These are phyloP conservation scores for Sycon ciliatum DNA, from an alignment of 37 sponge, comb jelly and placozoan species.

Conservation along the genomic window DNA sequence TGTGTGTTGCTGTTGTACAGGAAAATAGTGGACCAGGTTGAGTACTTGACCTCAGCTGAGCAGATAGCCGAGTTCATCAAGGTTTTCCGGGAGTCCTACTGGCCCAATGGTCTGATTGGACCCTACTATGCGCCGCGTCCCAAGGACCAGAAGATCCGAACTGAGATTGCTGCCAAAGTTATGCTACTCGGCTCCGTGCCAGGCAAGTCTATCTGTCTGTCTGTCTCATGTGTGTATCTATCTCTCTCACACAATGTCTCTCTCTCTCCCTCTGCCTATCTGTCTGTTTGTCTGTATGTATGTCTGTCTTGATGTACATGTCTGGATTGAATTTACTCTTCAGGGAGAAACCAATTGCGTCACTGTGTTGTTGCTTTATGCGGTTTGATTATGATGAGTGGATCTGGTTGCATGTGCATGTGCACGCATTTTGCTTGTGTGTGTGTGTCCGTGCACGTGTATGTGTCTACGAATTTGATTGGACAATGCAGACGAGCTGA, in stretches of 20 bases:
- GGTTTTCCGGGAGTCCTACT: not conserved
- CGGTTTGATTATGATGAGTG: no score
- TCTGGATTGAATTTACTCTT: no score
- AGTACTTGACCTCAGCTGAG: slow-evolving; percentile 17
- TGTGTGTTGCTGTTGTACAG: not conserved
- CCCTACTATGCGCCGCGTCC: slow-evolving; percentile 1
- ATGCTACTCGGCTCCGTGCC: slow-evolving; percentile 20
- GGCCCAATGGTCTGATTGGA: slow-evolving; percentile 1
- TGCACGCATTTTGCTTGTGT: no score
- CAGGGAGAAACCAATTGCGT: no score
- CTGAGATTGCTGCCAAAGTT: slow-evolving; percentile 18
- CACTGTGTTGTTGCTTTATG: no score
- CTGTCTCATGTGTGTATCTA: not conserved
- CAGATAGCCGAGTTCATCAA: slow-evolving; percentile 18
- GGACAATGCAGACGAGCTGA: not conserved
- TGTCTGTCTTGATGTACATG: no score
- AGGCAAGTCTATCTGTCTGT: not conserved
- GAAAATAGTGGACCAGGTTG: slow-evolving; percentile 23
- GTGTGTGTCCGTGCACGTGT: not conserved
- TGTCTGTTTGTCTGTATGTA: no score
- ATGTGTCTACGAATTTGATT: not conserved
- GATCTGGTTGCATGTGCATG: no score
- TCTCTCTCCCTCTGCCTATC: no score
- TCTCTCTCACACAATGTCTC: not conserved
- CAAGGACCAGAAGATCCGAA: not conserved